Evolutionary conservation across 2,113 vertebrate species (phyloP), one percentile per base, ranked within the genome.

Genomic region (Pelecanus crispus): DNA sequence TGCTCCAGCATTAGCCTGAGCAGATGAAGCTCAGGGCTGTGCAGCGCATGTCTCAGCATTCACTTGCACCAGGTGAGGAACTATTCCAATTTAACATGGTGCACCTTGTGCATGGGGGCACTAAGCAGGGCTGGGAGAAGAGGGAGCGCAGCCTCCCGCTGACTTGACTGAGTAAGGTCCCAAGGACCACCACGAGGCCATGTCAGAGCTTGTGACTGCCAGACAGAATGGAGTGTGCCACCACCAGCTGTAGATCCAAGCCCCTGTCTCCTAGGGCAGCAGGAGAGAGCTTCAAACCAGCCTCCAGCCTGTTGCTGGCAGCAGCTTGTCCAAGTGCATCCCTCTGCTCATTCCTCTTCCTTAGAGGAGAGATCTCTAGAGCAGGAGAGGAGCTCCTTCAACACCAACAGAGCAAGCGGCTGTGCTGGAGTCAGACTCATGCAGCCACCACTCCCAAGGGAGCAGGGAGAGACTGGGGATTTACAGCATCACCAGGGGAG

Each of bases 391-490:
- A 70, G 20, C 21, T 91, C 21, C 70, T 53, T 16, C 42, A 85
- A 73, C 10, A 56, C 13, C 53, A 50, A 15, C 0, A 4, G 47
- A 58, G 42, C 42, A 53, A 71, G 70, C 31, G 26, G 38, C 58
- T 92, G 15, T 62, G 36, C 61, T 80, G 58, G 32, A 75, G 56
- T 21, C 56, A 93, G 81, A 81, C 4, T 36, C 44, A 86, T 1
- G 1, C 3, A 73, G 49, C 34, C 45, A 68, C 26, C 32, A 45
- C 1, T 3, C 15, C 17, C 0, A 5, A 17, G 17, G 25, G 4
- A 87, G n/a, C 47, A 66, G 56, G 47, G n/a, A 71, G 20, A 24
- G 15, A 8, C 34, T 81, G 45, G 0, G 5, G 53, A 68, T 15
- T 75, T 66, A 55, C 1, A 5, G 40, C 61, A 61, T 61, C 45